Conservation (phyloP, 2,797 vertebrate species). For the Pogonophryne albipinna region DNA sequence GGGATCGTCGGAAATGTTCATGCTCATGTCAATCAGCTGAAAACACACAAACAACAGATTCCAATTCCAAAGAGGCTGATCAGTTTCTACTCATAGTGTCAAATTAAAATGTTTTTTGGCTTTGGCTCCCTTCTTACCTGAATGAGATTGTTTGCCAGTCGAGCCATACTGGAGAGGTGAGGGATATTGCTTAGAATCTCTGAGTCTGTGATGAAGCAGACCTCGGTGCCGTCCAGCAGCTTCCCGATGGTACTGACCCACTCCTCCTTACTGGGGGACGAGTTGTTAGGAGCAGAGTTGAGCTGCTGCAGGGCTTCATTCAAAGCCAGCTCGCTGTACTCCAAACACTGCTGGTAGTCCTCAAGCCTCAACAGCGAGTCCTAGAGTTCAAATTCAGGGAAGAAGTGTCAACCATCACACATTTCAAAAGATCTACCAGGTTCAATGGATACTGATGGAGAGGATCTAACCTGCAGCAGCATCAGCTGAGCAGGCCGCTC, state of each 20-base stretch:
- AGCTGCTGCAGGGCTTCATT: constrained; percentile 96
- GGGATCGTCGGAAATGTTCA: constrained; percentile 92
- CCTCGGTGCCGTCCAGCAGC: constrained; percentile 90
- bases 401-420: background rate
- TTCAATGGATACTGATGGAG: background rate
- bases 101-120: background rate
- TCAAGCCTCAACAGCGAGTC: constrained; percentile 91
- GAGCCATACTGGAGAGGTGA: constrained; percentile 84
- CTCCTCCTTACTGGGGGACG: constrained; percentile 91
- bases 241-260: constrained; percentile 94
- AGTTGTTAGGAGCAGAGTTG: constrained; percentile 82
- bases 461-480: constrained; percentile 90
- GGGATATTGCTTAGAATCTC: constrained; percentile 85
- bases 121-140: constrained; percentile 84
- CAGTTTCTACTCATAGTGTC: background rate
- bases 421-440: background rate
- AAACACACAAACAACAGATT: constrained; percentile 22
- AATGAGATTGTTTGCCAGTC: constrained; percentile 94
- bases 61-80: background rate
- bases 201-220: constrained; percentile 86
- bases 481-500: constrained; percentile 96
- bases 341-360: constrained; percentile 92
- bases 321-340: constrained; percentile 92
- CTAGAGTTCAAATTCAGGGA: constrained; percentile 74
- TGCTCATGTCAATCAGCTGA: constrained; percentile 95